Percentiles rank a stretch among this genome's conserved stretches.
phyloP scores from a whole-genome alignment of 2,113 vertebrate genomes.

The Pyxicephalus adspersus region DNA sequence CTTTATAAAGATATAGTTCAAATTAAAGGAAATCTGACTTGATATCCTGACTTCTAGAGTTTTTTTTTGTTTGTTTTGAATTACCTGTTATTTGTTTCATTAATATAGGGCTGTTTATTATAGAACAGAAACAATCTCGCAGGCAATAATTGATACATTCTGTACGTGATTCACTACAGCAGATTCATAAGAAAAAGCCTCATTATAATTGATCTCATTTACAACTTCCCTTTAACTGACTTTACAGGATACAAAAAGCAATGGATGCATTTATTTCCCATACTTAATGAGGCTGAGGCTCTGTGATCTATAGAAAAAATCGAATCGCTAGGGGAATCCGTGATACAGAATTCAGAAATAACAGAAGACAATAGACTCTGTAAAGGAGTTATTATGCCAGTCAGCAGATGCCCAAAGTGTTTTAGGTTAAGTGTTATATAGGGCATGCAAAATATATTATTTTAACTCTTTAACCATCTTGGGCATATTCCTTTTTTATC shows the following conservation, averaged over 20 bases:
- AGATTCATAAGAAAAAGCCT: not conserved
- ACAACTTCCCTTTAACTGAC: conserved; percentile 6
- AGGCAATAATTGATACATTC: too few relatives aligned
- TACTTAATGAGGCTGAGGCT: conserved; percentile 11
- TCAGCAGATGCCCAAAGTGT: not conserved
- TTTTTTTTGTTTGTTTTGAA: too few relatives aligned
- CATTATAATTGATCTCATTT: conserved; percentile 1
- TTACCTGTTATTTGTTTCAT: too few relatives aligned
- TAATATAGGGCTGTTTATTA: too few relatives aligned
- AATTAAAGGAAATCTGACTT: too few relatives aligned
- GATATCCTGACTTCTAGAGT: too few relatives aligned
- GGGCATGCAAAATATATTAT: not conserved
- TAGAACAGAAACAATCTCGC: too few relatives aligned
- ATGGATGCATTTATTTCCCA: conserved; percentile 6
- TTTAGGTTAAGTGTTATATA: not conserved
- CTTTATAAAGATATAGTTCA: too few relatives aligned
- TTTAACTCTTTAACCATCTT: conserved; percentile 11
- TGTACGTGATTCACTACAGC: too few relatives aligned
- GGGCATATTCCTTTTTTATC: not conserved
- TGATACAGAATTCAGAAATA: conserved; percentile 14
- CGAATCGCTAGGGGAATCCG: not conserved
- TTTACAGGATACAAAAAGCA: conserved; percentile 15
- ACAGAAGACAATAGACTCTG: not conserved
- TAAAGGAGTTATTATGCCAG: not conserved
- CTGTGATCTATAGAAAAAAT: not conserved